phyloP scores from a whole-genome alignment of 2,888 invertebrate species.

The Neoscelio sp. region DNA sequence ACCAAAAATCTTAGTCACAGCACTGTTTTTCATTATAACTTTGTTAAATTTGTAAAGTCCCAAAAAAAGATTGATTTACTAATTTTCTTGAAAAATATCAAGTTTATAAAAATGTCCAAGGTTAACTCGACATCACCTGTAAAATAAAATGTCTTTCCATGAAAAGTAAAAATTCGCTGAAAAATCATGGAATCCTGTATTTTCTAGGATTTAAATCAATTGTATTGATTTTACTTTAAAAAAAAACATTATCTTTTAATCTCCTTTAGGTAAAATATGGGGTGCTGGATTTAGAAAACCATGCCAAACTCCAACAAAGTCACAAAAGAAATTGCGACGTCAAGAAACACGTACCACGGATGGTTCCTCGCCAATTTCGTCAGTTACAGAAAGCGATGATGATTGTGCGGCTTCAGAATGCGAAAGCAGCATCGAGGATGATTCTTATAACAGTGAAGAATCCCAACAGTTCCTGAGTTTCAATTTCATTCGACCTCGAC shows the following conservation, averaged over 20 bases:
- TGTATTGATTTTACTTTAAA: background rate
- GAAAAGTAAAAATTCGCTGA: too few relatives aligned
- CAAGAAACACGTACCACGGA: slow-evolving; percentile 76
- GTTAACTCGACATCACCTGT: too few relatives aligned
- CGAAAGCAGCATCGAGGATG: slow-evolving; percentile 78
- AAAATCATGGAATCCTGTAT: too few relatives aligned
- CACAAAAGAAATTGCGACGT: slow-evolving; percentile 72
- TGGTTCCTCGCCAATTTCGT: slow-evolving; percentile 74
- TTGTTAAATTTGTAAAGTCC: too few relatives aligned
- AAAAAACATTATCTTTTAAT: background rate
- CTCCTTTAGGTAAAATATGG: slow-evolving; percentile 79
- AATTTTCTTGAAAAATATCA: too few relatives aligned
- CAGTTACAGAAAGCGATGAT: slow-evolving; percentile 77
- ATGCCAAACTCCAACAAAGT: slow-evolving; percentile 73
- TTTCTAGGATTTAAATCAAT: too few relatives aligned
- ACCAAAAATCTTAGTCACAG: too few relatives aligned
- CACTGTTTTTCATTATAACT: too few relatives aligned
- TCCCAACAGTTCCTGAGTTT: slow-evolving; percentile 72
- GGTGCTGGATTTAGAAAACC: slow-evolving; percentile 75
- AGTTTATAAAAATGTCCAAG: too few relatives aligned
- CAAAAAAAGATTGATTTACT: too few relatives aligned
- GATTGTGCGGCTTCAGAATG: slow-evolving; percentile 75
- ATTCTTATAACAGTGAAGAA: slow-evolving; percentile 79
- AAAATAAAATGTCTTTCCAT: too few relatives aligned
- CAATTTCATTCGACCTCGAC: slow-evolving; percentile 71